phyloP scores from a whole-genome alignment of 2,113 vertebrate genomes.

The Malurus cyaneus region DNA sequence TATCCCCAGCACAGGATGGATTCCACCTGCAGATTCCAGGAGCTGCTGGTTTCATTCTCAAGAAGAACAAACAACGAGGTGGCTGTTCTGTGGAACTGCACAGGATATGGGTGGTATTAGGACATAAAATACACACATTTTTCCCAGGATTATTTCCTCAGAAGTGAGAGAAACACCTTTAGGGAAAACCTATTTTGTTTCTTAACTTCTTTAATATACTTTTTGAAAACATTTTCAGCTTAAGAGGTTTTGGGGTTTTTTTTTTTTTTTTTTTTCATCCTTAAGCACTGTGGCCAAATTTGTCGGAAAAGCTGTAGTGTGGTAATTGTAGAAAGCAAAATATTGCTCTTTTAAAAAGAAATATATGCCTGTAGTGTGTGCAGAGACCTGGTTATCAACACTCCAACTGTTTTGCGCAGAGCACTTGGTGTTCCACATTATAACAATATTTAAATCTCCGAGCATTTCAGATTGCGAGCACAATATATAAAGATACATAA shows the following conservation, averaged over 20 bases:
- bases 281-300: constrained; percentile 44
- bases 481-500: constrained; percentile 76
- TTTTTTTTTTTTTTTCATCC: background rate
- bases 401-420: constrained; percentile 30
- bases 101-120: constrained; percentile 35
- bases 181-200: constrained; percentile 55
- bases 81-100: background rate
- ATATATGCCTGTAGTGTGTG: background rate
- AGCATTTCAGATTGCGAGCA: constrained; percentile 61
- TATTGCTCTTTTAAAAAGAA: constrained; percentile 33
- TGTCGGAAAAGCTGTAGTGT: background rate
- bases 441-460: constrained; percentile 70
- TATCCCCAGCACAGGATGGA: background rate
- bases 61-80: constrained; percentile 39
- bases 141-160: constrained; percentile 54
- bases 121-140: constrained; percentile 47
- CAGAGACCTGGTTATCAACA: background rate
- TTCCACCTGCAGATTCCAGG: background rate
- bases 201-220: constrained; percentile 43
- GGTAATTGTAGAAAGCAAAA: constrained; percentile 21
- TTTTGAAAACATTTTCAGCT: constrained; percentile 48
- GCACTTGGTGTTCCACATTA: constrained; percentile 36
- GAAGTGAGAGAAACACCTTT: constrained; percentile 50
- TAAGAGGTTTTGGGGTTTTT: background rate
- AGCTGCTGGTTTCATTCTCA: constrained; percentile 13